Conservation (phyloP, 2,888 invertebrate genomes). For the Arrhopalites spinosus region DNA sequence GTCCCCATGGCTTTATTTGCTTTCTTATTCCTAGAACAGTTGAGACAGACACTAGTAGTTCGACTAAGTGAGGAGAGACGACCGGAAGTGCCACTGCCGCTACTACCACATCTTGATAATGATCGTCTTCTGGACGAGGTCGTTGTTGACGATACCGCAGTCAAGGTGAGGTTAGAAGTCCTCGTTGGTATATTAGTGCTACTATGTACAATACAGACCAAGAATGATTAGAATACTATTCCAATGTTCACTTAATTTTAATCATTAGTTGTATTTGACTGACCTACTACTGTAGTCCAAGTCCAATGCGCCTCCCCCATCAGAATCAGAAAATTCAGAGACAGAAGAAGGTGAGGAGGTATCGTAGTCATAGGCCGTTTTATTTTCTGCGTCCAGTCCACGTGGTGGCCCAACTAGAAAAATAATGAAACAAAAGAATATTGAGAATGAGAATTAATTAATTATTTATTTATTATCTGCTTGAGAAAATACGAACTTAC, state of each 20-base stretch:
- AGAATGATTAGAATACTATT: neutral
- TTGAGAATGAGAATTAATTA: no score
- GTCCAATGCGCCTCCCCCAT: neutral
- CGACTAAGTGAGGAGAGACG: neutral
- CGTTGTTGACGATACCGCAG: neutral
- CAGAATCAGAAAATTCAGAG: constrained; percentile 44
- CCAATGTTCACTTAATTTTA: no score
- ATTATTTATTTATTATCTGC: no score
- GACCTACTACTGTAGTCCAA: neutral
- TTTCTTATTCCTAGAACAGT: constrained; percentile 1
- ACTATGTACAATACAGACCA: constrained; percentile 16
- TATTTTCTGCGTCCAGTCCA: no score
- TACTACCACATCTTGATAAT: constrained; percentile 7
- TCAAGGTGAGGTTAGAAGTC: neutral
- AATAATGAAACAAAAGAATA: no score
- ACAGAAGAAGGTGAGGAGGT: constrained; percentile 65
- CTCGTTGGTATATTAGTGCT: neutral
- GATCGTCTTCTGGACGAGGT: constrained; percentile 1
- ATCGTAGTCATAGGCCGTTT: constrained; percentile 70
- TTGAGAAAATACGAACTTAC: no score
- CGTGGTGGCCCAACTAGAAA: no score
- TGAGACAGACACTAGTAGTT: constrained; percentile 9
- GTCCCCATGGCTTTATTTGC: neutral
- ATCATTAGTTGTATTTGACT: neutral
- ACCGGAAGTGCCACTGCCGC: neutral